Evolutionary conservation across 2,113 vertebrate genomes (phyloP).

Genomic region (Laterallus jamaicensis): DNA sequence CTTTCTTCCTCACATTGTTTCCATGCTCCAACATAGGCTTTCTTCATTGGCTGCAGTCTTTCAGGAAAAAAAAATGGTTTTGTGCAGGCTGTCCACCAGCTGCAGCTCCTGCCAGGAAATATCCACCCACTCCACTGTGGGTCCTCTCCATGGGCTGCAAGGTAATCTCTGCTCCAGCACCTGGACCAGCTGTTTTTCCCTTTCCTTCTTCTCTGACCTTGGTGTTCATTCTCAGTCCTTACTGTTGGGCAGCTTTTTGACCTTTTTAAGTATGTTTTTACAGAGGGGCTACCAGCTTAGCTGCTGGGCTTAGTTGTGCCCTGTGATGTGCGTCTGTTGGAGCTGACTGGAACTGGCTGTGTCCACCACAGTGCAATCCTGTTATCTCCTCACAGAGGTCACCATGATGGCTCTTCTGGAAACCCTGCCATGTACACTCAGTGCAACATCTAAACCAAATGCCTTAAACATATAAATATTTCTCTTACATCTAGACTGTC

Average conservation of each 20-base stretch:
- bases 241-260: not conserved
- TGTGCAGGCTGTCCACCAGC: not conserved
- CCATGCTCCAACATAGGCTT: not conserved
- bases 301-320: not conserved
- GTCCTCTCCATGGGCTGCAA: not conserved
- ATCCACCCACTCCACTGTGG: not conserved
- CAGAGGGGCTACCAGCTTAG: not conserved
- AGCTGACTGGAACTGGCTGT: not conserved
- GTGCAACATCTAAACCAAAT: not conserved
- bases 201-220: not conserved
- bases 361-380: not conserved
- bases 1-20: not conserved
- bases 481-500: not conserved
- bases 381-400: not conserved
- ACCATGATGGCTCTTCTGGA: rapidly evolving
- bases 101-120: not conserved
- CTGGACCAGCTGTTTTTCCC: not conserved
- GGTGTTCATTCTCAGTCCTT: not conserved
- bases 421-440: not conserved
- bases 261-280: not conserved
- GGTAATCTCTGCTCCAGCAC: not conserved
- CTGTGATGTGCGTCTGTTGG: not conserved
- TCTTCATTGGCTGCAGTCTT: not conserved
- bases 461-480: not conserved
- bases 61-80: not conserved